Percentiles rank a stretch among this genome's conserved stretches.
phyloP scores from a whole-genome alignment of 1,140 invertebrate genomes.

The Lethocerus indicus region DNA sequence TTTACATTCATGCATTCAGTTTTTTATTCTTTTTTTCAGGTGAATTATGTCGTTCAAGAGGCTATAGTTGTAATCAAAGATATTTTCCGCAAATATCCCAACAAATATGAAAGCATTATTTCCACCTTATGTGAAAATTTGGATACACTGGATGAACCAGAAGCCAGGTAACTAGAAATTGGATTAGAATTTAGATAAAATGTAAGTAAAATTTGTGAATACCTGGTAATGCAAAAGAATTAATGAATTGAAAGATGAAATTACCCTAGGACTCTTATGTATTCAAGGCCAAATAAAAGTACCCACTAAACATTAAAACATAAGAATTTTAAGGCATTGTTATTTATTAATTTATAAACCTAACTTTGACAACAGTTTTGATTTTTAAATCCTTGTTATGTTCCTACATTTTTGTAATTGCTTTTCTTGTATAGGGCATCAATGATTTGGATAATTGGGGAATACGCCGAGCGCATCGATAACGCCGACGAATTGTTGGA shows the following conservation, averaged over 20 bases:
- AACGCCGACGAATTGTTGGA: slow-evolving; percentile 98
- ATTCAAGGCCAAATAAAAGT: too few relatives aligned
- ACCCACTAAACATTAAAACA: too few relatives aligned
- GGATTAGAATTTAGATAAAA: neutral
- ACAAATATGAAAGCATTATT: slow-evolving; percentile 99
- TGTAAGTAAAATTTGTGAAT: neutral
- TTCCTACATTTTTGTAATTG: slow-evolving; percentile 9
- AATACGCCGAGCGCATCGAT: slow-evolving; percentile 98
- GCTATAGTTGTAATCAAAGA: slow-evolving; percentile 99
- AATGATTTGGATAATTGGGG: slow-evolving; percentile 99
- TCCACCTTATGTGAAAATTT: slow-evolving; percentile 98
- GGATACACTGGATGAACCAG: slow-evolving; percentile 96
- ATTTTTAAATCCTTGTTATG: too few relatives aligned
- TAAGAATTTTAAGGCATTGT: too few relatives aligned
- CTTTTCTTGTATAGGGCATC: slow-evolving; percentile 49
- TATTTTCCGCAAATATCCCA: slow-evolving; percentile 99
- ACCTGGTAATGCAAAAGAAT: too few relatives aligned
- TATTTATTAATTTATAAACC: too few relatives aligned
- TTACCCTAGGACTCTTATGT: too few relatives aligned
- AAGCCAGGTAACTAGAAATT: slow-evolving; percentile 48
- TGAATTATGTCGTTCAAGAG: slow-evolving; percentile 99
- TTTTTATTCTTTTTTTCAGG: slow-evolving; percentile 24
- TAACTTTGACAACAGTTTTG: too few relatives aligned
- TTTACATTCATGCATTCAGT: too few relatives aligned
- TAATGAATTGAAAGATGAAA: too few relatives aligned